phyloP scores from a whole-genome alignment of 2,797 vertebrate genomes.

The Arrhamphus sclerolepis region DNA sequence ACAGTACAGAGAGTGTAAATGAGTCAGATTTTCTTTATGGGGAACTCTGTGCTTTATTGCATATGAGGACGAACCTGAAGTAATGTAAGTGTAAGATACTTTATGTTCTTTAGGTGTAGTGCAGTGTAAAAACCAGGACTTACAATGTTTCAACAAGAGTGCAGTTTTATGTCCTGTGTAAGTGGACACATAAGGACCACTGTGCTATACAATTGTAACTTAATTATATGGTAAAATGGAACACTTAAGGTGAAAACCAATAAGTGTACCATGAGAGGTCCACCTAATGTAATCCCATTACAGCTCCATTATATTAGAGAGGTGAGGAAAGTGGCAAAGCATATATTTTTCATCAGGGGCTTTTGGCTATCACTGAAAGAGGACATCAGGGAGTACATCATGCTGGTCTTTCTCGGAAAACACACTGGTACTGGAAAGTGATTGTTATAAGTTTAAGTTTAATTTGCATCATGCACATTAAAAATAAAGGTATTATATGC shows the following conservation, averaged over 20 bases:
- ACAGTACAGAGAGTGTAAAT: constrained; percentile 13
- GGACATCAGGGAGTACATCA: constrained; percentile 56
- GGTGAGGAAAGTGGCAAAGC: constrained; percentile 71
- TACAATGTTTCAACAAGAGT: constrained; percentile 60
- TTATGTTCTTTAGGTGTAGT: constrained; percentile 8
- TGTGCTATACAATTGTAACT: constrained; percentile 63
- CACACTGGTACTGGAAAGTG: neutral
- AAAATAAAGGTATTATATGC: neutral
- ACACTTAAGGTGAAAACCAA: constrained; percentile 83
- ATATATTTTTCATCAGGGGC: constrained; percentile 75
- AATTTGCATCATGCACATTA: too few species aligned
- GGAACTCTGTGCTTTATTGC: constrained; percentile 4
- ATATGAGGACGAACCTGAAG: constrained; percentile 9
- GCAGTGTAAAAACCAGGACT: constrained; percentile 34
- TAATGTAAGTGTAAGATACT: constrained; percentile 2
- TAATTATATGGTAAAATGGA: constrained; percentile 78
- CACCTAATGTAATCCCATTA: constrained; percentile 76
- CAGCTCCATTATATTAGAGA: constrained; percentile 72
- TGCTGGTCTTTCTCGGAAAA: constrained; percentile 39
- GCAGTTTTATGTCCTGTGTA: constrained; percentile 58
- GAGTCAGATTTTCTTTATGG: constrained; percentile 25
- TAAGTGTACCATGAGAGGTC: constrained; percentile 75
- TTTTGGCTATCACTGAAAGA: constrained; percentile 64
- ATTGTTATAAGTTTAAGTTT: too few species aligned
- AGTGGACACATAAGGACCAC: constrained; percentile 71